Evolutionary conservation across 2,113 vertebrate species (phyloP).

Genomic region (Corydoras maculifer): DNA sequence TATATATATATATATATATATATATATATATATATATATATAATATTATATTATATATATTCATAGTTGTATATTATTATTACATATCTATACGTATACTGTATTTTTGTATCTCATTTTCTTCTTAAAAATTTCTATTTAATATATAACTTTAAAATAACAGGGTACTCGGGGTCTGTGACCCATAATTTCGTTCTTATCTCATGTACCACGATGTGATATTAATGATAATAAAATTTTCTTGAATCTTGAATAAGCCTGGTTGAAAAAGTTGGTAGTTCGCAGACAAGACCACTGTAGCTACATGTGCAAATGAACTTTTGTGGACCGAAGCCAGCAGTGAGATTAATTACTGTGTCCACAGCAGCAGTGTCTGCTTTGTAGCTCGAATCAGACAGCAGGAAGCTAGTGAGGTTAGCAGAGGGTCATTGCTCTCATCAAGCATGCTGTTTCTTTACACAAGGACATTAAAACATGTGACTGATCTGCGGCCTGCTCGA

Average conservation of each 20-base stretch:
- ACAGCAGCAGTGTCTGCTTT: slow-evolving; percentile 16
- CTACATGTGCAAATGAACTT: slow-evolving; percentile 6
- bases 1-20: no score
- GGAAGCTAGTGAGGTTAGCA: slow-evolving; percentile 39
- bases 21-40: no score
- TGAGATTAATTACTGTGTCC: slow-evolving; percentile 21
- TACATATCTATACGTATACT: no score
- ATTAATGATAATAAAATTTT: no score
- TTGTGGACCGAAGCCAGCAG: slow-evolving; percentile 24
- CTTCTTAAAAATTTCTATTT: no score
- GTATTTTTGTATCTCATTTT: no score
- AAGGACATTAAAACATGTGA: slow-evolving; percentile 5
- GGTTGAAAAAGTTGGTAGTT: neutral
- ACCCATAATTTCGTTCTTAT: no score
- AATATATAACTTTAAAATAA: no score
- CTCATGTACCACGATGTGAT: no score
- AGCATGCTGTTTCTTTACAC: slow-evolving; percentile 16
- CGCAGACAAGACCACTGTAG: neutral
- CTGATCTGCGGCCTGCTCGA: slow-evolving; percentile 5
- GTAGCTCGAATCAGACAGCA: slow-evolving; percentile 18
- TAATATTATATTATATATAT: no score
- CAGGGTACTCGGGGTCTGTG: no score
- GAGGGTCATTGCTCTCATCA: slow-evolving; percentile 19
- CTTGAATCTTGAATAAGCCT: neutral
- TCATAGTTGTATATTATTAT: no score